A percentile compares a stretch with the other conserved stretches of the same genome.
Evolutionary conservation across 2,113 vertebrate genomes (phyloP).

Genomic region (Numenius arquata): DNA sequence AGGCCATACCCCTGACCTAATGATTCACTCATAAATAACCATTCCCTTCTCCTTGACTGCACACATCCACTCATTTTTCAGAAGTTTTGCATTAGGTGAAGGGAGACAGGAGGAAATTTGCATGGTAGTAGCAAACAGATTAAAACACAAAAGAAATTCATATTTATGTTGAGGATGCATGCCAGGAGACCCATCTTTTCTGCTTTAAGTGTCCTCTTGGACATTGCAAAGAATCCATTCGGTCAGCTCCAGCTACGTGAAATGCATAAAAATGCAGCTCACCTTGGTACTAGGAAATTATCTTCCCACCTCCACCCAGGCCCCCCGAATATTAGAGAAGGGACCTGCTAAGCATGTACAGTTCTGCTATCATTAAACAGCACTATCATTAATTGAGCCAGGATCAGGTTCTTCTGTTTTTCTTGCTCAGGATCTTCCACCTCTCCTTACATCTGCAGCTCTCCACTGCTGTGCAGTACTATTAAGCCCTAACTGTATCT

Average conservation of each 20-base stretch:
- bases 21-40: not conserved
- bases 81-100: not conserved
- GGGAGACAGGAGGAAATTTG: not conserved
- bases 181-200: not conserved
- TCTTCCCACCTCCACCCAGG: not conserved
- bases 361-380: not conserved
- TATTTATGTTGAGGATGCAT: not conserved
- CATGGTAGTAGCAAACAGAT: not conserved
- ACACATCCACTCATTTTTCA: not conserved
- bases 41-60: not conserved
- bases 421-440: not conserved
- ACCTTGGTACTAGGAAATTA: not conserved
- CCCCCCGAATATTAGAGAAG: not conserved
- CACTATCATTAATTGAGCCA: not conserved
- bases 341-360: not conserved
- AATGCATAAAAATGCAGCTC: not conserved
- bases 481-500: not conserved
- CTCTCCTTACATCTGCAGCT: not conserved
- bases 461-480: not conserved
- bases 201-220: not conserved
- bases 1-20: not conserved
- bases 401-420: not conserved
- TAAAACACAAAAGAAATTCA: not conserved
- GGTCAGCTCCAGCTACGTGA: not conserved
- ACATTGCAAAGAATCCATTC: not conserved